Conservation (phyloP, 2,113 vertebrate species). For the Gopherus evgoodei region DNA sequence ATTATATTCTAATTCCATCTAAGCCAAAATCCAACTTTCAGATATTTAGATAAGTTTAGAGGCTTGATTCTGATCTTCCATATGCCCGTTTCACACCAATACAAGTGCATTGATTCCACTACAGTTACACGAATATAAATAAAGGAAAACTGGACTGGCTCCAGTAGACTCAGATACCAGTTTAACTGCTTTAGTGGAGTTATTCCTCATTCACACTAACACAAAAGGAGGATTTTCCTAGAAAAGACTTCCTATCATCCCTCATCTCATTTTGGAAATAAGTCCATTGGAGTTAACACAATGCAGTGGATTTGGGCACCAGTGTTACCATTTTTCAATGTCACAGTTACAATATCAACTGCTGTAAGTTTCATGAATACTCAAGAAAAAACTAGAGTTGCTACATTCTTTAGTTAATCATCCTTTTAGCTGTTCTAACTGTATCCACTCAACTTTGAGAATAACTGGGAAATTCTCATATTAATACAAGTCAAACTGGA, state of each 20-base stretch:
- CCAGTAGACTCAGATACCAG: not conserved
- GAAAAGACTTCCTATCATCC: not conserved
- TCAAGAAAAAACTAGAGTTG: not conserved
- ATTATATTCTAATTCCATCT: not conserved
- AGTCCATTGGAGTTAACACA: not conserved
- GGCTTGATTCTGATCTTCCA: not conserved
- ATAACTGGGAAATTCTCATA: not conserved
- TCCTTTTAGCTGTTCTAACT: constrained; percentile 13
- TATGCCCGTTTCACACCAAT: not conserved
- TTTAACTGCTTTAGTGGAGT: not conserved
- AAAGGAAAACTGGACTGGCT: not conserved
- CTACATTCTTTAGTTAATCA: constrained; percentile 29
- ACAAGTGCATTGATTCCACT: not conserved
- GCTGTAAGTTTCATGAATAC: constrained; percentile 32
- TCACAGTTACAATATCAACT: constrained; percentile 22
- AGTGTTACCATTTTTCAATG: not conserved
- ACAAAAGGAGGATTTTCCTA: not conserved
- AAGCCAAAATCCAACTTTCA: not conserved
- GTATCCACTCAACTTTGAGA: not conserved
- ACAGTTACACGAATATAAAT: not conserved
- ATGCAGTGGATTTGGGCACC: not conserved
- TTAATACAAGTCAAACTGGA: constrained; percentile 1
- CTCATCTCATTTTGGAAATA: not conserved
- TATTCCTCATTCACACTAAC: not conserved
- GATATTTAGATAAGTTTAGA: not conserved